phyloP scores from a whole-genome alignment of 2,888 invertebrate genomes.

The Euzetes globulus region DNA sequence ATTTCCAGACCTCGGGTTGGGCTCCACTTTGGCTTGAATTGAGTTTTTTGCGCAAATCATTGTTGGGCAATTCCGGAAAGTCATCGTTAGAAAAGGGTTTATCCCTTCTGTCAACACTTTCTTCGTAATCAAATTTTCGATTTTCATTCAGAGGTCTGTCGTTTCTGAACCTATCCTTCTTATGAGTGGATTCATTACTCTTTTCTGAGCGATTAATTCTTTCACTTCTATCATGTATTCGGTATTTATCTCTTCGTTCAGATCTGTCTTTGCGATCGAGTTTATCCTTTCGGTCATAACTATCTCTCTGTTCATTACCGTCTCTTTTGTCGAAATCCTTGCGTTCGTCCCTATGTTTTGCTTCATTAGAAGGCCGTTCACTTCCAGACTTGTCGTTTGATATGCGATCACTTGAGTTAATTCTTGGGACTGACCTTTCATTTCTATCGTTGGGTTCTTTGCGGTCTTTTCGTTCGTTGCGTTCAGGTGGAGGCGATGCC shows the following conservation, averaged over 20 bases:
- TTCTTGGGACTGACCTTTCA: neutral
- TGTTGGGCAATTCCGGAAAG: constrained; percentile 34
- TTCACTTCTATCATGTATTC: neutral
- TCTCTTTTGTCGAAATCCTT: neutral
- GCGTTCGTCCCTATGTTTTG: neutral
- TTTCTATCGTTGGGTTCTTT: neutral
- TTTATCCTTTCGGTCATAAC: neutral
- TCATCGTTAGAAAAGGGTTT: constrained; percentile 32
- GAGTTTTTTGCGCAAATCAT: constrained; percentile 18
- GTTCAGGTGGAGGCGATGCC: neutral
- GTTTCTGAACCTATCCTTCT: neutral
- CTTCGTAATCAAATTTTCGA: neutral
- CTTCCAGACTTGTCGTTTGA: neutral
- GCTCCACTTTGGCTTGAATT: neutral
- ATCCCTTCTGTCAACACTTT: constrained; percentile 20
- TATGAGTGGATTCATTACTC: neutral
- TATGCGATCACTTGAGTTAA: neutral
- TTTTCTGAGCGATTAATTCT: neutral
- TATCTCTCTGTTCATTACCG: neutral
- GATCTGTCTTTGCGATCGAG: neutral
- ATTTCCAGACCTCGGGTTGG: constrained; percentile 26
- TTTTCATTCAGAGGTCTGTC: neutral
- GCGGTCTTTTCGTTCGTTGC: neutral
- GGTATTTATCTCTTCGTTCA: neutral
- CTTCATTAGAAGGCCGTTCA: neutral